Base-by-base conservation (phyloP, 2,888 invertebrate species). In the Allophyes oxyacanthae region DNA sequence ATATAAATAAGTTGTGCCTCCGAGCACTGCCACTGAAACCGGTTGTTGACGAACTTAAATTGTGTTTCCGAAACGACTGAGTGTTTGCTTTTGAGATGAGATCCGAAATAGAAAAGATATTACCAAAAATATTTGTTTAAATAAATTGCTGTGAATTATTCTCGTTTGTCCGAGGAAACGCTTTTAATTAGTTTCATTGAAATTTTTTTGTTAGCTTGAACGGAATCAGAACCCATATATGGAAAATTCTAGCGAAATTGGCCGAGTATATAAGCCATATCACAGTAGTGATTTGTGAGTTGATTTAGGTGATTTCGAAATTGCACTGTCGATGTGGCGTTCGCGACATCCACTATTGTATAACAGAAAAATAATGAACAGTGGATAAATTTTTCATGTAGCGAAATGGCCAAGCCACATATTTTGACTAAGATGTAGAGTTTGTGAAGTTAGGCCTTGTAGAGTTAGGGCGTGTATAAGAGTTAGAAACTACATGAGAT, bases 21-120 rank as follows among this genome's bases (percentile, higher is more conserved):
- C 55, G 65, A 72, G 64, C 70, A 66, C 62, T 63, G 76, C 72
- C 72, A 67, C 70, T 75, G 76, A 77, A 79, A 81, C 77, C 80
- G 77, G 60, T 77, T 86, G 85, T 87, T 89, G 87, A 85, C 87
- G 78, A 89, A 89, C 86, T 89, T 89, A 87, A 90, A 90, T 89
- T 89, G 86, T 88, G 83, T 88, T 89, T 85, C 82, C 79, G 72
- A 75, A 78, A 72, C 73, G 68, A 75, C 71, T 77, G 74, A 63
- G 67, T 84, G 83, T 86, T 85, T 85, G 83, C 79, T 71, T 64
- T 75, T 64, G 64, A 78, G 79, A 85, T 83, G 81, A 76, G 71
- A 75, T 61, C 59, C 71, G 67, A 81, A 82, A 82, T 80, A 80
- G 78, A 76, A 77, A 81, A 78, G 64, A 76, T 64, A 71, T 72